Percentiles rank a stretch among this genome's conserved stretches.
Conservation (phyloP, 2,888 invertebrate genomes). For the Malthinus flaveolus region DNA sequence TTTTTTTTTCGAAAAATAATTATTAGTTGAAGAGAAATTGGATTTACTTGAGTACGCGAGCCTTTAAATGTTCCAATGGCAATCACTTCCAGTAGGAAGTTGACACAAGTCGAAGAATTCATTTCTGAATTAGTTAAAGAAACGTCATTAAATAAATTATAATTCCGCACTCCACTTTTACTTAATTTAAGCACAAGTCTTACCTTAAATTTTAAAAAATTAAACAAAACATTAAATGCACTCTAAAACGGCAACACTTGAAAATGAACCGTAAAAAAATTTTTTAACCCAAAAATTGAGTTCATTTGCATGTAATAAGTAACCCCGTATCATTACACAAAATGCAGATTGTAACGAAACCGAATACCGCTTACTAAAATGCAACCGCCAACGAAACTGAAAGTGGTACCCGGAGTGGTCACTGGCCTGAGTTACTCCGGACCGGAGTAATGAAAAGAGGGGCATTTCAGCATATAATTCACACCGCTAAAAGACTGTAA, state of each 20-base stretch:
- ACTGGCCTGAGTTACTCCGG: constrained; percentile 37
- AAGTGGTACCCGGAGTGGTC: constrained; percentile 45
- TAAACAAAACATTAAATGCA: too few relatives aligned
- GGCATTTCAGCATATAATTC: constrained; percentile 17
- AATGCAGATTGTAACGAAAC: constrained; percentile 51
- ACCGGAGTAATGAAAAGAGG: constrained; percentile 13
- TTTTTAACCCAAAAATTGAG: too few relatives aligned
- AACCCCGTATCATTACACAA: constrained; percentile 16
- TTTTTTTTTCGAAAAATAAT: not conserved
- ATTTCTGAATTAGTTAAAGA: not conserved
- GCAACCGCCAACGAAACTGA: constrained; percentile 58
- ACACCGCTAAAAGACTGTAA: not conserved
- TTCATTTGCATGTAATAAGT: constrained; percentile 10
- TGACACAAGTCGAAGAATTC: not conserved
- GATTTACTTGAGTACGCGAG: constrained; percentile 2
- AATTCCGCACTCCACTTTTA: too few relatives aligned
- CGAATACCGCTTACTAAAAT: constrained; percentile 55
- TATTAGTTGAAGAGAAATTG: not conserved
- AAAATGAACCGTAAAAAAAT: too few relatives aligned
- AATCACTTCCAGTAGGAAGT: constrained; percentile 5
- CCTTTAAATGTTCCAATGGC: not conserved
- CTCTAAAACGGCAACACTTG: too few relatives aligned
- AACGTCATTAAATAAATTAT: not conserved
- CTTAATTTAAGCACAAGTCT: too few relatives aligned
- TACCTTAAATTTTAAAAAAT: too few relatives aligned